Conservation (phyloP, 2,113 vertebrate genomes). For the Zeus faber region DNA sequence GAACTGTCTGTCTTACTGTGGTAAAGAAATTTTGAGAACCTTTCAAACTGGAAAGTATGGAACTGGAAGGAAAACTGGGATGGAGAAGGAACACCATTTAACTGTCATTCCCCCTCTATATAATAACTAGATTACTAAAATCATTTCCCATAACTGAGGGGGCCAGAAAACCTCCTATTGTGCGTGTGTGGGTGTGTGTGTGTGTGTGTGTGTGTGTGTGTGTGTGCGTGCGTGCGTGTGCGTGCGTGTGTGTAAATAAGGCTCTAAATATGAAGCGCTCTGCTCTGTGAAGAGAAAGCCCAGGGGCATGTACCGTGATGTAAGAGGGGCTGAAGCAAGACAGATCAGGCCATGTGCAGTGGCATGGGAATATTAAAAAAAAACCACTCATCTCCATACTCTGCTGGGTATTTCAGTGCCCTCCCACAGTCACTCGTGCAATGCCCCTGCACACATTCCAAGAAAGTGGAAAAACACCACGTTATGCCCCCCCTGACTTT, state of each 20-base stretch:
- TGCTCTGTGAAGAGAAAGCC: slow-evolving; percentile 43
- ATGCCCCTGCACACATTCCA: no score
- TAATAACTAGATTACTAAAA: not conserved
- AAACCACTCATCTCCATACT: slow-evolving; percentile 25
- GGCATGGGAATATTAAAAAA: no score
- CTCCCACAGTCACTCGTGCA: no score
- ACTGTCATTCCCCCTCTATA: no score
- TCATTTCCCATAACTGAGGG: not conserved
- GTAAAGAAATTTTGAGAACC: no score
- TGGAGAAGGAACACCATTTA: no score
- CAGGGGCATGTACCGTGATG: slow-evolving; percentile 46
- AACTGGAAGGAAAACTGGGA: no score
- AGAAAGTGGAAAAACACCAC: no score
- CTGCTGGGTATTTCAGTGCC: not conserved
- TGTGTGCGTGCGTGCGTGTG: not conserved
- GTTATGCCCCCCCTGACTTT: no score
- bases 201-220: not conserved
- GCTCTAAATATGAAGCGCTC: slow-evolving; percentile 44
- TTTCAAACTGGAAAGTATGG: no score
- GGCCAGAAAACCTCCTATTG: not conserved
- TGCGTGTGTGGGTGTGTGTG: no score
- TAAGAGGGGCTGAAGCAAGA: slow-evolving; percentile 48
- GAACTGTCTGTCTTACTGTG: no score
- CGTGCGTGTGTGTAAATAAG: slow-evolving; percentile 41
- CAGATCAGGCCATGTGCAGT: slow-evolving; percentile 49